phyloP scores from a whole-genome alignment of 2,888 invertebrate species.

The Chalcosyrphus nemorum region DNA sequence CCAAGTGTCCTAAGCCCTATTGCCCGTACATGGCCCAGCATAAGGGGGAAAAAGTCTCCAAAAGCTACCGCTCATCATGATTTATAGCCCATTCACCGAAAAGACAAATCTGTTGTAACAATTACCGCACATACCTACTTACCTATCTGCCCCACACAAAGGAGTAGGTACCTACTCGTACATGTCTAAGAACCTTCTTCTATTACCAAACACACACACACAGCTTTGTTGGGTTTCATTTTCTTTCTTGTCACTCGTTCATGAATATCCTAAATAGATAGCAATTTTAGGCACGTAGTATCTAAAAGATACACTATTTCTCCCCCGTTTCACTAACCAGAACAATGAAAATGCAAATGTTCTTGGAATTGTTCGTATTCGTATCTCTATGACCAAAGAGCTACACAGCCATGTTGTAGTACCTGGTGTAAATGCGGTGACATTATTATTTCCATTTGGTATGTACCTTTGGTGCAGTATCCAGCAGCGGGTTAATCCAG shows the following conservation, averaged over 20 bases:
- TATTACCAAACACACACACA: neutral
- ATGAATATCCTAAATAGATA: slow-evolving; percentile 48
- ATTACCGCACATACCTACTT: slow-evolving; percentile 57
- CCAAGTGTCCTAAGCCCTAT: slow-evolving; percentile 3
- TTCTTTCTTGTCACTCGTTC: slow-evolving; percentile 28
- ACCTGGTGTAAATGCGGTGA: slow-evolving; percentile 70
- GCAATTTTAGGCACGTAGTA: slow-evolving; percentile 69
- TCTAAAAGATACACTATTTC: slow-evolving; percentile 53
- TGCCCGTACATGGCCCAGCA: neutral
- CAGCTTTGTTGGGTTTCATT: neutral
- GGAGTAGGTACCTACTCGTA: neutral
- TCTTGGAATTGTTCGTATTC: slow-evolving; percentile 29
- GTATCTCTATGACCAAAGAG: neutral
- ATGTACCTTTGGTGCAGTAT: slow-evolving; percentile 60
- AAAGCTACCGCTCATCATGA: slow-evolving; percentile 66
- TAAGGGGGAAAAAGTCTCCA: slow-evolving; percentile 1
- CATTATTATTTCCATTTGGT: slow-evolving; percentile 55
- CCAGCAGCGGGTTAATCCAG: slow-evolving; percentile 62
- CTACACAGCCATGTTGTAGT: slow-evolving; percentile 24
- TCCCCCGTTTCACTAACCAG: slow-evolving; percentile 5
- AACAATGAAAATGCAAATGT: slow-evolving; percentile 69
- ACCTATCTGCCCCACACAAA: too few species aligned
- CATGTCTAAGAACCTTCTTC: slow-evolving; percentile 16
- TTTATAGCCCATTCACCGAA: slow-evolving; percentile 56
- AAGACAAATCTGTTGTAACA: slow-evolving; percentile 64